A percentile compares a stretch with the other conserved stretches of the same genome.
Conservation (phyloP, 2,888 invertebrate genomes). For the Creontiades dilutus region DNA sequence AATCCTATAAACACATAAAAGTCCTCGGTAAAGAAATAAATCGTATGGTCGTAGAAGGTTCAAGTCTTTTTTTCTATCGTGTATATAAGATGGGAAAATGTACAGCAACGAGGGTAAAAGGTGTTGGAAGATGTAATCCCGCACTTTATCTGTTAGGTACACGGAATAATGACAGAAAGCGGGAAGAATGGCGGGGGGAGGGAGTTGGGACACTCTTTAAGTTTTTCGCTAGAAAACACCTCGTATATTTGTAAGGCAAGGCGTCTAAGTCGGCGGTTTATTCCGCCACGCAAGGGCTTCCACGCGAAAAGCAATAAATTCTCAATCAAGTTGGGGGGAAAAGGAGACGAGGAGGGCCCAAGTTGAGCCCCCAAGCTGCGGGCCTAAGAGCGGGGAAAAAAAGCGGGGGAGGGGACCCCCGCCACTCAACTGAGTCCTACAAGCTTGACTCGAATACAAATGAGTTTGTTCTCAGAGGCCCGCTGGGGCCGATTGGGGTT, state of each 20-base stretch:
- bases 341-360: constrained; percentile 54
- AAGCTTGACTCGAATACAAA: constrained; percentile 41
- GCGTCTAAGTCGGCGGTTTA: constrained; percentile 56
- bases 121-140: background rate
- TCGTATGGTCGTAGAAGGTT: too few relatives aligned
- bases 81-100: too few relatives aligned
- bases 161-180: constrained; percentile 33
- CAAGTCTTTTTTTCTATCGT: too few relatives aligned
- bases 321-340: constrained; percentile 65
- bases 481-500: background rate
- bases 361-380: constrained; percentile 49
- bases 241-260: constrained; percentile 67
- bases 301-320: constrained; percentile 64
- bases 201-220: background rate
- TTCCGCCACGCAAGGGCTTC: constrained; percentile 57
- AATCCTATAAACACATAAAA: too few relatives aligned
- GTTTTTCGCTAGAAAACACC: constrained; percentile 54
- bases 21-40: too few relatives aligned
- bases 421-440: background rate
- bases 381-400: constrained; percentile 50
- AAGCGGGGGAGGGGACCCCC: background rate
- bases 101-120: too few relatives aligned
- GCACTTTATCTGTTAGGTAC: constrained; percentile 28
- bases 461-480: constrained; percentile 40
- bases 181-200: background rate